These are phyloP conservation scores for Prunella himalayana DNA, from an alignment of 2,113 vertebrate genomes.

Conservation along the genomic window DNA sequence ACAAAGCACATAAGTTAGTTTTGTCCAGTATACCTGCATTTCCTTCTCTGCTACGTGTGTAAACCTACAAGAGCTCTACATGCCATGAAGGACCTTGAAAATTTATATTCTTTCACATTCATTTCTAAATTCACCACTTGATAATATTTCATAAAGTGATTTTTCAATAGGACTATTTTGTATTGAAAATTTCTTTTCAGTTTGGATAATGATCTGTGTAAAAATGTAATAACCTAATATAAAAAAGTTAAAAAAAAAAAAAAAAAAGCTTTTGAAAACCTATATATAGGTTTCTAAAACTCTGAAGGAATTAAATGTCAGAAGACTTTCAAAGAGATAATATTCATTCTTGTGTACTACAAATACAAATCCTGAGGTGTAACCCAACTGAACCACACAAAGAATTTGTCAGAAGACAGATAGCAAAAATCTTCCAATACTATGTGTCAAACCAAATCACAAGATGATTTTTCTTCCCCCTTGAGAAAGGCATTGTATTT, in stretches of 20 bases:
- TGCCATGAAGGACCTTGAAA: neutral
- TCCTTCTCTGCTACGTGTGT: neutral
- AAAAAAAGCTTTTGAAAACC: neutral
- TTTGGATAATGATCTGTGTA: neutral
- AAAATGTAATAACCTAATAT: neutral
- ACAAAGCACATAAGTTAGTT: neutral
- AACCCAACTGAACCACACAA: neutral
- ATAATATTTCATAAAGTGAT: neutral
- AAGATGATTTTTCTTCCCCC: neutral
- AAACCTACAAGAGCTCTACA: neutral
- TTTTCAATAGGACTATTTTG: neutral
- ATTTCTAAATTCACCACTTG: neutral
- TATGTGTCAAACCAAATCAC: neutral
- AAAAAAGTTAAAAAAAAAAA: neutral
- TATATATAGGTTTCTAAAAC: neutral
- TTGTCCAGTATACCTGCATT: neutral
- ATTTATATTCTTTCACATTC: neutral
- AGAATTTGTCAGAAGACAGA: neutral
- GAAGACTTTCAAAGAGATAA: neutral
- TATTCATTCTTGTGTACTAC: neutral
- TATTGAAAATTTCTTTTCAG: neutral
- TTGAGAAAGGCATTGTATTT: neutral
- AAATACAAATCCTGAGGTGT: neutral
- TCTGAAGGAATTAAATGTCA: neutral
- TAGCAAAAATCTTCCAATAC: neutral